These are phyloP conservation scores for Tanypteryx hageni DNA, from an alignment of 2,888 invertebrate species.

Conservation along the genomic window DNA sequence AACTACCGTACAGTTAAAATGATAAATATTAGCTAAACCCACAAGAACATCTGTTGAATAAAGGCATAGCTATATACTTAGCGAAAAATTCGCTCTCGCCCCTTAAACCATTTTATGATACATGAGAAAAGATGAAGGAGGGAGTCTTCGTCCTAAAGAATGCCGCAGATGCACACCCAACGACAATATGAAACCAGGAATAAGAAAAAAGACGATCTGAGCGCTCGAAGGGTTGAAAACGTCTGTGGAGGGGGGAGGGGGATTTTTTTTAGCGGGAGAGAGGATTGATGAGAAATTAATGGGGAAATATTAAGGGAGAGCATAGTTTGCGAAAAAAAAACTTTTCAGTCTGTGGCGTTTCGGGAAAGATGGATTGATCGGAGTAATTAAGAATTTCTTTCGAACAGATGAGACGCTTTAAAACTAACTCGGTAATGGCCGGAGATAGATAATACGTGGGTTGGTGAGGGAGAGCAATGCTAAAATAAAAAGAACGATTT, in stretches of 20 bases:
- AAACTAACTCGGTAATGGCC: constrained; percentile 25
- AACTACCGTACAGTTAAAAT: too few species aligned
- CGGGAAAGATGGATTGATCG: constrained; percentile 53
- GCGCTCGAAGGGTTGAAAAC: neutral
- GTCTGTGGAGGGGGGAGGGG: neutral
- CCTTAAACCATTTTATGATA: too few species aligned
- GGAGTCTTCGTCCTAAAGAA: too few species aligned
- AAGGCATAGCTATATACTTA: too few species aligned
- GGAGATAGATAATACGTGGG: neutral
- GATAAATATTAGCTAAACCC: too few species aligned
- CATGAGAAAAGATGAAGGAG: too few species aligned
- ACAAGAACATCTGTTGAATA: too few species aligned
- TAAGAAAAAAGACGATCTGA: neutral
- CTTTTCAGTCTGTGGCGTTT: constrained; percentile 9
- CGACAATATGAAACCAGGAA: too few species aligned
- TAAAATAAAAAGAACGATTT: neutral
- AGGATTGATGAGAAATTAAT: constrained; percentile 21
- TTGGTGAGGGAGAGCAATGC: neutral
- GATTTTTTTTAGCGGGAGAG: neutral
- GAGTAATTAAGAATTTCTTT: constrained; percentile 35
- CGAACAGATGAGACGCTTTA: constrained; percentile 30
- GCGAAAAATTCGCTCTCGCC: too few species aligned
- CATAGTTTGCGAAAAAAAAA: neutral
- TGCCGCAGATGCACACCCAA: too few species aligned
- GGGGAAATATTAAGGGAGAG: neutral